Evolutionary conservation across 2,113 vertebrate species (phyloP), one percentile per base, ranked within the genome.

Genomic region (Shinisaurus crocodilurus): DNA sequence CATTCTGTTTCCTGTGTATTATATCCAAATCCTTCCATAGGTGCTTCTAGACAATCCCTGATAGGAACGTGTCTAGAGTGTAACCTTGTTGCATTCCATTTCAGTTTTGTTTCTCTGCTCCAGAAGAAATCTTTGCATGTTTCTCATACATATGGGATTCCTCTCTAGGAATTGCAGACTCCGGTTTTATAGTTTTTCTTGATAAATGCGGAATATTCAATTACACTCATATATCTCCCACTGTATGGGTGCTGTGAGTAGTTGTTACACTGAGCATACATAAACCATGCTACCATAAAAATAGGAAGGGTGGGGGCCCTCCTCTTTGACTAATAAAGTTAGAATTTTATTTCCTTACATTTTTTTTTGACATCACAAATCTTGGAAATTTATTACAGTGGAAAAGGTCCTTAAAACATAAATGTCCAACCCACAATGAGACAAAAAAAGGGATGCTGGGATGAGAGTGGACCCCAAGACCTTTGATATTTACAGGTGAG

Each of bases 371-470:
- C 84, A 79, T 77, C 80, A 80, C n/a, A 72, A 81, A 82, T 81
- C 63, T 85, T 85, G 90, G 82, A 85, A 91, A 84, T 65, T 77
- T 60, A 80, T 91, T 91, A 81, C 75, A 88, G 75, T 74, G 65
- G 82, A 72, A 91, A 91, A 88, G 83, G 54, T 25, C 25, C 90
- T 43, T 37, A 40, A 79, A 85, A 80, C 40, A n/a, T 54, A 82
- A 82, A 8, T 63, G 69, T 65, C 76, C 81, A 54, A 63, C 16
- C 85, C 82, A 74, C 82, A 81, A 37, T 79, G 79, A 70, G 25
- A 88, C 16, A 10, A 48, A 69, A n/a, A 85, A 63, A 67, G 29
- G 50, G 40, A n/a, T 82, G 82, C 12, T 70, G 72, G 37, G 63
- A 70, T 80, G 63, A 54, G 16, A 69, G 29, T 48, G n/a, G 37